Evolutionary conservation across 1,140 invertebrate genomes (phyloP).

Genomic region (Trachymyrmex septentrionalis): DNA sequence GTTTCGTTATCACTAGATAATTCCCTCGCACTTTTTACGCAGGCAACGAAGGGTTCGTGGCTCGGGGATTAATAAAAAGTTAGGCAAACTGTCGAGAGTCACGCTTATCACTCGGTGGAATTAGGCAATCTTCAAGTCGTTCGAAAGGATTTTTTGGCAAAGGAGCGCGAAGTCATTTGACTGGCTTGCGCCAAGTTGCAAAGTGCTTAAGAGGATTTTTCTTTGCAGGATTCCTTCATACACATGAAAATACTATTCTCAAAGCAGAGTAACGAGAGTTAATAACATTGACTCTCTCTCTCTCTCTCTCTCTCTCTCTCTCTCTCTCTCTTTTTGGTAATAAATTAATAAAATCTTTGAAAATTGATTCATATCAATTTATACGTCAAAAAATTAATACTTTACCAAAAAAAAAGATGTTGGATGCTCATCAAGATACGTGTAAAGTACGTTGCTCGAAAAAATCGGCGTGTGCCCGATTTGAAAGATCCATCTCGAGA

Average conservation of each 20-base stretch:
- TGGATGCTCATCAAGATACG: neutral
- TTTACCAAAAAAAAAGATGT: too few relatives aligned
- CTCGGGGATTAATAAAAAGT: constrained; percentile 66
- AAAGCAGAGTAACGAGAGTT: neutral
- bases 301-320: too few relatives aligned
- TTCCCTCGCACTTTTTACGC: constrained; percentile 64
- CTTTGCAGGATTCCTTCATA: neutral
- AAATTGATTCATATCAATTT: neutral
- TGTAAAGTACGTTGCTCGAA: neutral
- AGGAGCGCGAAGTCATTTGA: neutral
- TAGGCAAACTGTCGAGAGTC: constrained; percentile 58
- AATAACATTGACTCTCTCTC: too few relatives aligned
- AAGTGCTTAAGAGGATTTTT: neutral
- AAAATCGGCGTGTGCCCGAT: neutral
- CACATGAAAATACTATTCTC: neutral
- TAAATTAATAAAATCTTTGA: neutral
- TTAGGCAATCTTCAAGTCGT: constrained; percentile 61
- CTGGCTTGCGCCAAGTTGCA: neutral
- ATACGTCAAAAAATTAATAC: neutral
- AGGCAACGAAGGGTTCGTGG: constrained; percentile 46
- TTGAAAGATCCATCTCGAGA: neutral
- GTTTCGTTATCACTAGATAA: constrained; percentile 71
- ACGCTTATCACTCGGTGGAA: constrained; percentile 63
- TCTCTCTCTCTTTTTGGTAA: neutral
- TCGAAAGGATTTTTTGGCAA: constrained; percentile 11